Evolutionary conservation across 2,888 invertebrate species (phyloP), one percentile per base, ranked within the genome.

Genomic region (Vesta saturnalis): DNA sequence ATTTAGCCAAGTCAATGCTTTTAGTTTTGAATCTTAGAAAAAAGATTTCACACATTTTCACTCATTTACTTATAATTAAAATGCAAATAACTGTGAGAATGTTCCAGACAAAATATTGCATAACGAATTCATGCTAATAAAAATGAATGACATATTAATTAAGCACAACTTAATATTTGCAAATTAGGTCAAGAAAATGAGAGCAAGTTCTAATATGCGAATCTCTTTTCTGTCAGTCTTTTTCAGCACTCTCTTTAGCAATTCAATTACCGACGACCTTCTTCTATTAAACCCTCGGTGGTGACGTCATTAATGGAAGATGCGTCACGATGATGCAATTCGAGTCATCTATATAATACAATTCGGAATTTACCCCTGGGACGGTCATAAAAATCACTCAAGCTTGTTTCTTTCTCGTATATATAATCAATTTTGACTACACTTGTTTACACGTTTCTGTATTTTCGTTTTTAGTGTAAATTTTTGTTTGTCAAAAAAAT

Each of bases 291-390:
- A 49, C 60, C 64, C 63, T 64, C 54, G 55, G 62, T 73, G 76
- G 73, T 77, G 77, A 78, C 77, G 79, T 78, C 76, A 78, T 76
- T 79, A 78, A 76, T 75, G 72, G 74, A 65, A 72, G 75, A 77
- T 79, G 79, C 77, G 78, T 79, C 78, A 78, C 76, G 70, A 70
- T 73, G 74, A 75, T 77, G 77, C 76, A 77, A 75, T 77, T 74
- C 68, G 70, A 72, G 66, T 70, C 72, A 74, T 58, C 70, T 70
- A 72, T 23, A 39, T 75, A 75, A 75, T 73, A 76, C 74, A 74
- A 76, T 76, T 76, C 74, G 70, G 69, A 74, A 76, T 67, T 72
- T n/a, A n/a, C 74, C 55, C 72, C 19, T 30, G 74, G 74, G 76
- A 74, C 64, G 64, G 69, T 67, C 72, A n/a, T 69, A 70, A 73